Base-by-base conservation (phyloP, 2,888 invertebrate species). In the Tinea pellionella region DNA sequence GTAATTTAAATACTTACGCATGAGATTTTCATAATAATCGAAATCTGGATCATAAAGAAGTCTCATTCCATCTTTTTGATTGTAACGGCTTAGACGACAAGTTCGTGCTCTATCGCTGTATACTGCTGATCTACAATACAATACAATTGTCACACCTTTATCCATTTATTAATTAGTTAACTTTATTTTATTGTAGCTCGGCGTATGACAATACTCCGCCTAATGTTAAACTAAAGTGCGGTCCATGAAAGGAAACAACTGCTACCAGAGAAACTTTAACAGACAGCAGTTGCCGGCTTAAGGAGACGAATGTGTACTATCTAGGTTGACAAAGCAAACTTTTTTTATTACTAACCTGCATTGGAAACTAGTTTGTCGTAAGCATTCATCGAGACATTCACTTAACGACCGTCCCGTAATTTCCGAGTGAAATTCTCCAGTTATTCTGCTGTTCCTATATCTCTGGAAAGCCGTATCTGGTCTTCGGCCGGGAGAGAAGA, bases 1-100 rank as follows among this genome's bases (percentile, higher is more conserved):
- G 9, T 30, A n/a, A 37, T 2, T 37, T 37, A 37, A 60, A 64
- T 71, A 91, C 95, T 92, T 88, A 96, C 96, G 93, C 95, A 96
- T 95, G 59, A 96, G 89, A 83, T 96, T 96, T 82, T 96, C 96
- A 72, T 96, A 96, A 80, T 96, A 96, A 83, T 96, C 96, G 77
- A 95, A 96, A 78, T 96, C 96, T 1, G 95, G 94, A 76, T 96
- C 96, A 74, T 96, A 96, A 65, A 96, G 93, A 61, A 96, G 92
- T 63, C 96, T 89, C 90, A 95, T 94, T 51, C 95, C 95, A 73
- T 96, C 94, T 69, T 93, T 91, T 80, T 95, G 94, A 81, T 95
- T 95, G 80, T 93, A 96, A 70, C 95, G 90, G 73, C 95, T 95
- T 65, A 96, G 89, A 41, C 95, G 89, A 74, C 96, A 96, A 56